A percentile compares a stretch with the other conserved stretches of the same genome.
These are phyloP conservation scores for Chaetops frenatus DNA, from an alignment of 2,113 vertebrate species.

Conservation along the genomic window DNA sequence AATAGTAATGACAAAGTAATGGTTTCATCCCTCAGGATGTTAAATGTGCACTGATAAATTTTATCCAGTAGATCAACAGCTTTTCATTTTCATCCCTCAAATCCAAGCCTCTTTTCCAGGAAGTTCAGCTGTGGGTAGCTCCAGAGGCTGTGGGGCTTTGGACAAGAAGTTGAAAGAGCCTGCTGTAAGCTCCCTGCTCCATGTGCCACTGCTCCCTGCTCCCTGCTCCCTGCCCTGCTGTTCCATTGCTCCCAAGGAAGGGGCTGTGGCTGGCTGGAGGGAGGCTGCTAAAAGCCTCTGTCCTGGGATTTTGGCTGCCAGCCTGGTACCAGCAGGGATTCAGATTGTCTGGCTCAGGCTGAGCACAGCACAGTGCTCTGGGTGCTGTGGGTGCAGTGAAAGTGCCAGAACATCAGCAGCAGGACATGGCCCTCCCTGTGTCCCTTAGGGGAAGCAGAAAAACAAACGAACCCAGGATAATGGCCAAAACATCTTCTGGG, in stretches of 20 bases:
- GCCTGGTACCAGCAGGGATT: neutral
- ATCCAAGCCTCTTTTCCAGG: neutral
- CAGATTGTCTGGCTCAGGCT: accelerated
- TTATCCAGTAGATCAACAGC: conserved; percentile 5
- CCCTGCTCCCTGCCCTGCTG: too few species aligned
- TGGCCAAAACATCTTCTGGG: neutral
- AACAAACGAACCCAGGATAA: neutral
- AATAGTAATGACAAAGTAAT: neutral
- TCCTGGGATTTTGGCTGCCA: neutral
- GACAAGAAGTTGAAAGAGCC: neutral
- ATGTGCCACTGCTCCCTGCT: too few species aligned
- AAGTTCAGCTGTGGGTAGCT: neutral
- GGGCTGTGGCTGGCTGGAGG: neutral
- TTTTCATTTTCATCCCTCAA: neutral
- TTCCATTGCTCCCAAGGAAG: too few species aligned
- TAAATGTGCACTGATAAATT: neutral
- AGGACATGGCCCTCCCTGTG: neutral
- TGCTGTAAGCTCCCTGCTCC: neutral
- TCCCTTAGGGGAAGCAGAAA: neutral
- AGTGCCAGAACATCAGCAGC: neutral
- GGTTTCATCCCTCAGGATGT: neutral
- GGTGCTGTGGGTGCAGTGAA: neutral
- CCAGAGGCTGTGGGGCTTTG: neutral
- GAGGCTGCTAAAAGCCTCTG: neutral
- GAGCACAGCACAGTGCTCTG: accelerated